Base-by-base conservation (phyloP, 92 coral and sea anemone genomes). In the Porites cylindrica region DNA sequence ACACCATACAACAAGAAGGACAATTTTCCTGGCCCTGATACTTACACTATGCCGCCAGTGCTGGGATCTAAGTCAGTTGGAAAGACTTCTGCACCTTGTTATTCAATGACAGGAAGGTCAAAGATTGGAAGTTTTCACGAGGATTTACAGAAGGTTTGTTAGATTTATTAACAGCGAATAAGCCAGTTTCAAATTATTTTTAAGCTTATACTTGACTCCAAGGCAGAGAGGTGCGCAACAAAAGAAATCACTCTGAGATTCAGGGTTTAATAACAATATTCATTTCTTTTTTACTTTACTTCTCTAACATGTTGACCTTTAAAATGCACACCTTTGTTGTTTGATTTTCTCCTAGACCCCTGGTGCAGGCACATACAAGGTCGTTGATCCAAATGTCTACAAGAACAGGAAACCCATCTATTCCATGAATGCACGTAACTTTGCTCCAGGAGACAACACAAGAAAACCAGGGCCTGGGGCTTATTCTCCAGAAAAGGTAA, bases 61-160 rank as follows among this genome's bases (percentile, higher is more conserved):
- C 81, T 97, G 60, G 99, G 99, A 14, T 94, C 95, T 32, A 95
- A 95, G 60, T 92, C 95, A 81, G 98, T 97, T 71, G 98, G 98
- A 18, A 97, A 97, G 78, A 93, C 50, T 17, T 92, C 99, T 12
- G 87, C 91, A 19, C 96, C 99, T 74, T 91, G 97, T 7, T 95
- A 88, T 81, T 89, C 90, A 68, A 88, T 97, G 98, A 93, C 98
- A 38, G 93, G 91, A 32, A 92, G 99, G 69, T 92, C 94, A 56
- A 97, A 97, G 85, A 97, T 95, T 86, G 99, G 99, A 66, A 91
- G 98, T 72, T 97, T 97, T 56, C 99, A 97, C 77, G 99, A 97
- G 63, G 99, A 97, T 63, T 82, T 97, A 80, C 96, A 93, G 52
- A 95, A 86, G 98, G 99, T 97, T 78, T 18, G 68, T 76, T 9